Conservation (phyloP, 2,888 invertebrate species). For the Corbicula japonica region DNA sequence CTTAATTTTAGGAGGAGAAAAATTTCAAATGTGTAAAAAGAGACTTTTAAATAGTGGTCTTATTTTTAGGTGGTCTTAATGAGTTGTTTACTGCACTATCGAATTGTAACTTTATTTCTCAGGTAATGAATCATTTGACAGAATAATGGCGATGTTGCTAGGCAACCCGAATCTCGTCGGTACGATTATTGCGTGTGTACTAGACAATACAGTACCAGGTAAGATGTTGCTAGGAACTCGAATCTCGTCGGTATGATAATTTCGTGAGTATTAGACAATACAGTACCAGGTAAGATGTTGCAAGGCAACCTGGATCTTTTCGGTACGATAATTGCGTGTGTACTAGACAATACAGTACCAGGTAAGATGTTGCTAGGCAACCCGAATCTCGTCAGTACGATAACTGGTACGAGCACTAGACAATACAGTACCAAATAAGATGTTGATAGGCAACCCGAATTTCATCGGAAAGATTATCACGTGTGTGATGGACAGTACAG, state of each 20-base stretch:
- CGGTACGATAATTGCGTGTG: background rate
- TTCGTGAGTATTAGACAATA: too few species aligned
- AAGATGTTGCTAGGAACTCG: background rate
- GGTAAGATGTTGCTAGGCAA: constrained; percentile 15
- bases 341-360: constrained; percentile 58
- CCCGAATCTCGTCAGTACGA: background rate
- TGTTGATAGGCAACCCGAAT: background rate
- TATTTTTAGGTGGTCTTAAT: background rate
- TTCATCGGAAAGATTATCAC: background rate
- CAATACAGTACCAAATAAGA: constrained; percentile 62
- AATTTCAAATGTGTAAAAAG: background rate
- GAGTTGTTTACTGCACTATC: background rate
- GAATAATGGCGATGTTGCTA: constrained; percentile 59
- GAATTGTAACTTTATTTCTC: background rate
- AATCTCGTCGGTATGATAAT: background rate
- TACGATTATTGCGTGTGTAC: constrained; percentile 56
- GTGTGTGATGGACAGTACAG: constrained; percentile 51
- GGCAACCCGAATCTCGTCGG: constrained; percentile 65
- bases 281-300: constrained; percentile 55
- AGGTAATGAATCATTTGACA: constrained; percentile 58
- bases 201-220: constrained; percentile 68
- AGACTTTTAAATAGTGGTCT: background rate
- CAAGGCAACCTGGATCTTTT: background rate
- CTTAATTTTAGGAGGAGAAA: background rate
- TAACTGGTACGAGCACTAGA: too few species aligned